Conservation (phyloP, 2,797 vertebrate species). For the Discoglossus pictus region DNA sequence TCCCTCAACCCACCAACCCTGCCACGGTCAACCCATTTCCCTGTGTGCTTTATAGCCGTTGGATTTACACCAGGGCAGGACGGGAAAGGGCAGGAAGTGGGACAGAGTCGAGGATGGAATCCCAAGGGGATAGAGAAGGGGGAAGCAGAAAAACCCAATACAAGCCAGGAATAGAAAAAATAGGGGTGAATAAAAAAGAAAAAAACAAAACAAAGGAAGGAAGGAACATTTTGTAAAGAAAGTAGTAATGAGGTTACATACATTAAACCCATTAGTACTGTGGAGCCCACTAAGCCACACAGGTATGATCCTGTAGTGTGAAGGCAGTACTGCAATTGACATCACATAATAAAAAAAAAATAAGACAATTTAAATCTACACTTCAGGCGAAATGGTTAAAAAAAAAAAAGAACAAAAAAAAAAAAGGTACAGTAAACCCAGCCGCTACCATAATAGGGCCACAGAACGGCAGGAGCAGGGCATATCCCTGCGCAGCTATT, state of each 20-base stretch:
- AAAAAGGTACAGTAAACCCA: conserved; percentile 78
- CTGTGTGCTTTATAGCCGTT: conserved; percentile 65
- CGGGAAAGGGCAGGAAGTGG: conserved; percentile 63
- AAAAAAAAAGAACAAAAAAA: conserved; percentile 78
- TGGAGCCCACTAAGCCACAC: conserved; percentile 3
- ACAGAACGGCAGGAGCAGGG: conserved; percentile 67
- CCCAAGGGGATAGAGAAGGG: conserved; percentile 48
- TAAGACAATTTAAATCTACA: conserved; percentile 73
- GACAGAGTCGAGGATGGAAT: conserved; percentile 23
- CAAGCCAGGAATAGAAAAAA: conserved; percentile 16
- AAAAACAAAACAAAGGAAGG: conserved; percentile 83
- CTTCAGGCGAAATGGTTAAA: conserved; percentile 81
- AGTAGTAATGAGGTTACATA: conserved; percentile 78
- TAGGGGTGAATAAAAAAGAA: conserved; percentile 76
- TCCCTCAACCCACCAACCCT: conserved; percentile 51
- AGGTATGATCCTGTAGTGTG: conserved; percentile 44
- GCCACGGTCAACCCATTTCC: conserved; percentile 71
- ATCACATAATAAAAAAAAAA: conserved; percentile 82
- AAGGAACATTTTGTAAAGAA: conserved; percentile 75
- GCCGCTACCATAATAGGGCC: conserved; percentile 73
- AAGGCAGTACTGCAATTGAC: conserved; percentile 77
- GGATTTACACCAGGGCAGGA: conserved; percentile 72
- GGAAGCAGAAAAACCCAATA: conserved; percentile 58
- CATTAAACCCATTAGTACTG: conserved; percentile 77
- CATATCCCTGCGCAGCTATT: conserved; percentile 72